Evolutionary conservation across 2,888 invertebrate species (phyloP), one percentile per base, ranked within the genome.

Genomic region (Acanthoscelides obtectus): DNA sequence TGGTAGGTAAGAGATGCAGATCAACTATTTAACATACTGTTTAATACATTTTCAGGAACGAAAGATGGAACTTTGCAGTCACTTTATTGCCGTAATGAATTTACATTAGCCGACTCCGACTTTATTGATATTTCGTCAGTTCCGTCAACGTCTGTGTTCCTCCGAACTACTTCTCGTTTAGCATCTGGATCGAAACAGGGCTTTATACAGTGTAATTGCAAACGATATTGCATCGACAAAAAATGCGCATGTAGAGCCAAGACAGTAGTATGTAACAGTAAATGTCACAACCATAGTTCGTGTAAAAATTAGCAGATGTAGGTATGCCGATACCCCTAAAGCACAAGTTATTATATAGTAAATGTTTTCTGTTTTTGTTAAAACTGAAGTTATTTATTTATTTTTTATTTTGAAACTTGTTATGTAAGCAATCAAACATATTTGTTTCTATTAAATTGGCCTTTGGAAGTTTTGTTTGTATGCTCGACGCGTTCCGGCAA

Each of bases 61-160:
- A 70, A 70, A 70, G 71, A 70, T 70, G 67, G 70, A 21, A 65
- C 27, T 71, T 72, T 72, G 67, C 67, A 72, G 68, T 65, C 67
- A 12, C 68, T 71, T 27, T 72, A 71, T 68, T 71, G 64, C 27
- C 72, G 72, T 64, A 72, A 72, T 71, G 72, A 72, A 45, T 72
- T 72, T 72, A 68, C 68, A 3, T 65, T 72, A 65, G 70, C 70
- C 72, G 72, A 71, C 45, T 70, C 70, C 19, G 63, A 72, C 64
- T 72, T 72, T 70, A 69, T 72, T 22, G 70, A 70, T 45, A 70
- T 66, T 72, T 70, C 70, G 2, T 70, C 69, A 21, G 22, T 70
- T 65, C 69, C 71, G 66, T 64, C 66, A 22, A 69, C 69, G 27
- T 69, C 71, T 69, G 71, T 71, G 20, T 69, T 63, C 69, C 64